Evolutionary conservation across 2,797 vertebrate genomes (phyloP).

Genomic region (Pachyuromys duprasi): DNA sequence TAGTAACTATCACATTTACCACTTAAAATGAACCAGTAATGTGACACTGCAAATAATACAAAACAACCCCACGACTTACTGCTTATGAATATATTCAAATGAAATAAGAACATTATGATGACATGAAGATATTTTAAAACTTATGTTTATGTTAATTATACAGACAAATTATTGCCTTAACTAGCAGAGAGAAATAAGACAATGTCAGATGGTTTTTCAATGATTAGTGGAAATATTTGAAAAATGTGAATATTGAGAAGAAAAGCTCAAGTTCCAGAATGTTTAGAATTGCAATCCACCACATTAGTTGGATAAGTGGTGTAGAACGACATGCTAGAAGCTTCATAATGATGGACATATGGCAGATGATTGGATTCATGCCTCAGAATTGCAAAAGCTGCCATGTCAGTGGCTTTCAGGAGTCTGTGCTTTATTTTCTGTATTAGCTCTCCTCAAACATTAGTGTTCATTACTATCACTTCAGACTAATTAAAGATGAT

Average conservation of each 20-base stretch:
- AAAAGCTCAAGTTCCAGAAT: slow-evolving; percentile 1
- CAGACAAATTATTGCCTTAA: neutral
- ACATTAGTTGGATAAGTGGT: neutral
- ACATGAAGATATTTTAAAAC: neutral
- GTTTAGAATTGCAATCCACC: neutral
- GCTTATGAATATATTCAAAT: neutral
- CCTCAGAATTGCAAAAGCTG: neutral
- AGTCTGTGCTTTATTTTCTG: neutral
- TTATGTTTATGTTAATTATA: neutral
- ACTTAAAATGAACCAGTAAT: neutral
- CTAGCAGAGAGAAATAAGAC: neutral
- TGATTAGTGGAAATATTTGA: neutral
- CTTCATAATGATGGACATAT: neutral
- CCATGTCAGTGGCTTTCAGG: neutral
- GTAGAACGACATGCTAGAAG: neutral
- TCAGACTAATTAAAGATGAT: neutral
- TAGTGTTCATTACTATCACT: neutral
- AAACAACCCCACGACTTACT: neutral
- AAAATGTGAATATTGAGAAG: neutral
- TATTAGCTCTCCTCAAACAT: neutral
- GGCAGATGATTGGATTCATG: neutral
- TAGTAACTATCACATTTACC: neutral
- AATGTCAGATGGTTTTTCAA: neutral
- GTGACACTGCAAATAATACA: neutral
- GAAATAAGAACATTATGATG: neutral